Evolutionary conservation across 2,888 invertebrate species (phyloP).

Genomic region (Trachelus troglodyta): DNA sequence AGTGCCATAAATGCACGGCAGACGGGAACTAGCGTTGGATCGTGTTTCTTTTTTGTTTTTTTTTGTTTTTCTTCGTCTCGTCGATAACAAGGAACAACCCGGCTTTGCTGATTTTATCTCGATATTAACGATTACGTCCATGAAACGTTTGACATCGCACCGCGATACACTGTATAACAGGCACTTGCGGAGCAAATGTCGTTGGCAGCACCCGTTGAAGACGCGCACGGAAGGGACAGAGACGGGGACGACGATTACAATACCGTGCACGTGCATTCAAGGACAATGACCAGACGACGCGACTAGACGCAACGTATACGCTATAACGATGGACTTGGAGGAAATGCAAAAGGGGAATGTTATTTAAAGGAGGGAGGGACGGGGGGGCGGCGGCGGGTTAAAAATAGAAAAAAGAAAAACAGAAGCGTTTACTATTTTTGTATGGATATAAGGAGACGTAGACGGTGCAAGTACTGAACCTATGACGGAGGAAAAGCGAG

Average conservation of each 20-base stretch:
- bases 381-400: no score
- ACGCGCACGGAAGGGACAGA: neutral
- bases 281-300: neutral
- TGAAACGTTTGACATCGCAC: constrained; percentile 12
- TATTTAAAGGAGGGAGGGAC: constrained; percentile 26
- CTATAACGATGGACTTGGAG: constrained; percentile 9
- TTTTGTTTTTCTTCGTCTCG: neutral
- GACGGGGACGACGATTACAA: neutral
- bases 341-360: constrained; percentile 37
- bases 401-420: neutral
- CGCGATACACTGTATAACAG: neutral
- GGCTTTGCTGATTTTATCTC: neutral
- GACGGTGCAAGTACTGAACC: constrained; percentile 63
- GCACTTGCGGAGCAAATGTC: constrained; percentile 42
- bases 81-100: neutral
- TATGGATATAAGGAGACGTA: constrained; percentile 53
- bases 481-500: constrained; percentile 34
- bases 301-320: neutral
- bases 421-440: constrained; percentile 60
- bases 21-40: neutral
- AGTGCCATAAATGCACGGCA: neutral
- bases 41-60: neutral
- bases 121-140: constrained; percentile 8
- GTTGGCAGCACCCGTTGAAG: constrained; percentile 13
- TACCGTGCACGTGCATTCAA: neutral